Percentiles rank a stretch among this genome's conserved stretches.
Conservation (phyloP, 2,797 vertebrate genomes). For the Enteromius mattozi region DNA sequence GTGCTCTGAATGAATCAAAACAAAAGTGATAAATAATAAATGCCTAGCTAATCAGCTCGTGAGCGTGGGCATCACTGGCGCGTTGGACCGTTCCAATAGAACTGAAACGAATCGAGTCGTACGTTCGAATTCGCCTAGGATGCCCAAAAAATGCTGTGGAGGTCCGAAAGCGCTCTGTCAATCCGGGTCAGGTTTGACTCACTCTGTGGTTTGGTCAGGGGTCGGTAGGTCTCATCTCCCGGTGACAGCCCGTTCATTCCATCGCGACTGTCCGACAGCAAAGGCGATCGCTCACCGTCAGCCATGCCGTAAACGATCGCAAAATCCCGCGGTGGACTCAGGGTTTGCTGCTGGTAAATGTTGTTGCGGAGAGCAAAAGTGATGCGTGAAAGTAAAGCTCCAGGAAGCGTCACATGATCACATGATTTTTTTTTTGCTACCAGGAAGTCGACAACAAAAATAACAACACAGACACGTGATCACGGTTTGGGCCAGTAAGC, state of each 20-base stretch:
- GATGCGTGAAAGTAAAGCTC: constrained; percentile 20
- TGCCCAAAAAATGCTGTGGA: background rate
- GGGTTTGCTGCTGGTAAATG: background rate
- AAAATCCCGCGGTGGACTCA: background rate
- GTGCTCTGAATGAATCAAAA: background rate
- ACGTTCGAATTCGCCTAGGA: background rate
- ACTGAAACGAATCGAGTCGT: background rate
- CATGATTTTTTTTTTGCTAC: constrained; percentile 60
- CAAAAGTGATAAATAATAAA: background rate
- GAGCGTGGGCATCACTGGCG: background rate
- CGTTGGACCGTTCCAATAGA: background rate
- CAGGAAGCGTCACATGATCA: constrained; percentile 57
- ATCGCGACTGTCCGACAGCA: constrained; percentile 82
- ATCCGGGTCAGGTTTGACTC: constrained; percentile 43
- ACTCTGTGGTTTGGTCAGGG: constrained; percentile 77
- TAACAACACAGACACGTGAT: constrained; percentile 73
- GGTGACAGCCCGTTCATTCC: constrained; percentile 75
- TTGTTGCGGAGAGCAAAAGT: constrained; percentile 23
- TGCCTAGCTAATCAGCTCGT: background rate
- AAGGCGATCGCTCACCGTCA: constrained; percentile 87
- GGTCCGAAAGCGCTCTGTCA: background rate
- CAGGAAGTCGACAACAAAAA: constrained; percentile 62
- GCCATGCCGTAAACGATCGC: constrained; percentile 71
- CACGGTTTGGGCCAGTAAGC: constrained; percentile 56
- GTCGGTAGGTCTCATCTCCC: constrained; percentile 67